Conservation (phyloP, 2,797 vertebrate genomes). For the Lithobates pipiens region DNA sequence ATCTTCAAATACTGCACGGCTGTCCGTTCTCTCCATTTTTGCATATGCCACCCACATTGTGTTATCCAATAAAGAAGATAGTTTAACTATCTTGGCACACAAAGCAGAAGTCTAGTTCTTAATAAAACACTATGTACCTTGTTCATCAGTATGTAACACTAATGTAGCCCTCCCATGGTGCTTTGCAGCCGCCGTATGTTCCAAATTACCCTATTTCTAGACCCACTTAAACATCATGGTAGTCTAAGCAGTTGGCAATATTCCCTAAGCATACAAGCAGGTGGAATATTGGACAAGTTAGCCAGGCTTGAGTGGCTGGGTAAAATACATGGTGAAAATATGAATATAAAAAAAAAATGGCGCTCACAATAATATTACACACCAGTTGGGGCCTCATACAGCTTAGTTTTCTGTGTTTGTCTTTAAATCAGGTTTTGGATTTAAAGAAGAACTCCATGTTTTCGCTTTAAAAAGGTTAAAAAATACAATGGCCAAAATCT, state of each 20-base stretch:
- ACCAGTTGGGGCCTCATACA: no score
- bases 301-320: background rate
- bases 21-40: slow-evolving; percentile 62
- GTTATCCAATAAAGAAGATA: slow-evolving; percentile 69
- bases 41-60: slow-evolving; percentile 70
- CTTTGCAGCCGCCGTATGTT: background rate
- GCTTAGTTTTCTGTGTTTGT: no score
- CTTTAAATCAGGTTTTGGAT: no score
- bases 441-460: no score
- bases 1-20: slow-evolving; percentile 65
- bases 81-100: slow-evolving; percentile 72
- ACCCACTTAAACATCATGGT: background rate
- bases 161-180: slow-evolving; percentile 25
- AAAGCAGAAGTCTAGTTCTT: slow-evolving; percentile 69
- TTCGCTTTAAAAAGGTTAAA: no score
- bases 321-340: no score
- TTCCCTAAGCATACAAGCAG: background rate
- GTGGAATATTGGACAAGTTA: background rate
- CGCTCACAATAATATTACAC: no score
- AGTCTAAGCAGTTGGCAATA: background rate
- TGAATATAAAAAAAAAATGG: no score
- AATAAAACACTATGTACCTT: slow-evolving; percentile 73
- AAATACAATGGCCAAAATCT: no score
- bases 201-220: no score
- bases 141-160: slow-evolving; percentile 77